Evolutionary conservation across 2,888 invertebrate species (phyloP), one percentile per base, ranked within the genome.

Genomic region (Hanleya hanleyi): DNA sequence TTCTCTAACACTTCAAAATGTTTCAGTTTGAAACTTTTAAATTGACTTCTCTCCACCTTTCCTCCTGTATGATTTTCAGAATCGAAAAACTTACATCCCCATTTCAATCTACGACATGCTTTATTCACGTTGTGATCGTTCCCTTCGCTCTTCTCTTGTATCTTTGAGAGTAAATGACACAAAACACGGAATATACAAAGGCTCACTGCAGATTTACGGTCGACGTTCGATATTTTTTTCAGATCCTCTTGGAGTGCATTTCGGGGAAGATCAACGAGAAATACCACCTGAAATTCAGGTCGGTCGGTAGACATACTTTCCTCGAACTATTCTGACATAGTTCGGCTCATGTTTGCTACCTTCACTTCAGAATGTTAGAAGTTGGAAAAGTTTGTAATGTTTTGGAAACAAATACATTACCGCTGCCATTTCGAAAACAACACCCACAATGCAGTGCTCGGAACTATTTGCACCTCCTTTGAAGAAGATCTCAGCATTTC

Each of bases 1-100:
- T 81, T 82, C 71, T 86, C 87, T 81, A 85, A 86, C 67, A 85
- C 84, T 71, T 85, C 84, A 70, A 87, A 83, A 69, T 83, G 76
- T 73, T 77, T 80, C 0, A 82, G 47, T 68, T 84, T 87, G 35
- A 84, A 83, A 62, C 82, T 84, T 72, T 77, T 79, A 12, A 84
- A 75, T 35, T 72, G 76, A 62, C 79, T 77, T 61, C 77, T 75
- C 36, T 81, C 81, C 9, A 81, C 73, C 57, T 75, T 77, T 15
- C 77, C 73, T 15, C 77, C 73, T 32, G 69, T 73, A 50, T 73
- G 70, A 32, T 66, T 38, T 33, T 66, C 72, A 12, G 84, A 81
- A 71, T 78, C 80, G 69, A 84, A 86, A 51, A 86, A 82, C 62
- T 85, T 87, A 67, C 78, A 87, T 26, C 85, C 83, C 85, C 87